These are phyloP conservation scores for Papilio machaon DNA, from an alignment of 1,140 invertebrate species.

Conservation along the genomic window DNA sequence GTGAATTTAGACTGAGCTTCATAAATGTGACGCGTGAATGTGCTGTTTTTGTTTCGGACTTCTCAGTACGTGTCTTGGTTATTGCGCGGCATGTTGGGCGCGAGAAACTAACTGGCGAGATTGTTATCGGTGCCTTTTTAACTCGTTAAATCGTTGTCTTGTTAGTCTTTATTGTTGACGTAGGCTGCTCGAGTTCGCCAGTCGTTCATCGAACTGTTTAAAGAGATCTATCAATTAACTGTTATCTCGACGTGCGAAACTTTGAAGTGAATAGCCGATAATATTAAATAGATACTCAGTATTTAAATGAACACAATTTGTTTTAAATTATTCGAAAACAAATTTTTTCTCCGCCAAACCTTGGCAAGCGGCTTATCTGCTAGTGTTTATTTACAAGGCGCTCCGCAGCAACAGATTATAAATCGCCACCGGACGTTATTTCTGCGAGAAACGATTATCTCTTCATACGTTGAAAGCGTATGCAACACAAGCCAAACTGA, in stretches of 20 bases:
- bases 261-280: neutral
- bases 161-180: no score
- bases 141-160: neutral
- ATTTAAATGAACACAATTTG: slow-evolving; percentile 33
- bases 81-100: neutral
- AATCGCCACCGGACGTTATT: slow-evolving; percentile 26
- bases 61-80: slow-evolving; percentile 3
- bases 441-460: slow-evolving; percentile 23
- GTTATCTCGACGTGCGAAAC: slow-evolving; percentile 16
- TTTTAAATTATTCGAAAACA: slow-evolving; percentile 44
- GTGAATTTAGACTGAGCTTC: slow-evolving; percentile 24
- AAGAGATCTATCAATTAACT: slow-evolving; percentile 10
- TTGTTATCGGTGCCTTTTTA: neutral
- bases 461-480: neutral
- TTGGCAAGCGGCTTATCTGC: slow-evolving; percentile 57
- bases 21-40: slow-evolving; percentile 32
- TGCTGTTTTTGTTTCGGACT: slow-evolving; percentile 23
- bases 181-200: neutral
- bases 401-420: slow-evolving; percentile 44
- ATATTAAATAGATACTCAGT: slow-evolving; percentile 7
- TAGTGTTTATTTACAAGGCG: slow-evolving; percentile 62
- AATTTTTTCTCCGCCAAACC: slow-evolving; percentile 43
- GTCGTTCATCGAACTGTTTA: neutral
- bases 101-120: slow-evolving; percentile 1
- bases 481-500: neutral